Base-by-base conservation (phyloP, 2,888 invertebrate genomes). In the Fabriciana adippe region DNA sequence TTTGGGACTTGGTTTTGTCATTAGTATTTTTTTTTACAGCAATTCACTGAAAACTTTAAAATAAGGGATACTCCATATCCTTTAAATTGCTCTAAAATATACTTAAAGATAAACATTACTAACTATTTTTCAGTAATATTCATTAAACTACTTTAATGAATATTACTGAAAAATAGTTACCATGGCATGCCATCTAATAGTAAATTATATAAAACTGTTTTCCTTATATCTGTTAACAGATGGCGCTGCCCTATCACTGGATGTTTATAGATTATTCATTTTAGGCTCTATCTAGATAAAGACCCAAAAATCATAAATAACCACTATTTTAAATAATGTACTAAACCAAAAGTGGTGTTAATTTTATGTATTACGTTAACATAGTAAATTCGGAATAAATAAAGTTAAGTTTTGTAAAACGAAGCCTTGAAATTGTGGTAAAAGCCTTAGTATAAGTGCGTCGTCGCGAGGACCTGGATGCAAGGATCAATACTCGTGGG, bases 361-460 rank as follows among this genome's bases (percentile, higher is more conserved):
- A 47, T n/a, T 21, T 57, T 47, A n/a, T 57, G 45, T n/a, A 35
- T 11, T 57, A 11, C 35, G 11, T 41, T 8, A 11, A 41, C 8
- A 11, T 41, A 3, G 8, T 41, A 41, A 11, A 41, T 41, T 11
- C 8, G 35, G 8, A 41, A 41, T 41, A 11, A 41, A 11, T 11
- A 41, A 41, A 41, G 8, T 41, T 11, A 41, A 8, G 8, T 41
- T 8, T 11, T 11, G 26, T 41, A 41, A 41, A 41, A 41, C 11
- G 59, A 26, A 59, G 48, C 26, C 16, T 31, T 2, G 35, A 11
- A 15, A 3, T 48, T 59, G 57, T 47, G 57, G 21, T 47, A n/a
- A 4, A 26, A 16, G 59, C 48, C 59, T 59, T 41, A 61, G 14
- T 14, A 5, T 5, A 6, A 61, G 18, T 61, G 61, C 61, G 61